A percentile compares a stretch with the other conserved stretches of the same genome.
Evolutionary conservation across 2,113 vertebrate species (phyloP).

Genomic region (Acrocephalus kingi): DNA sequence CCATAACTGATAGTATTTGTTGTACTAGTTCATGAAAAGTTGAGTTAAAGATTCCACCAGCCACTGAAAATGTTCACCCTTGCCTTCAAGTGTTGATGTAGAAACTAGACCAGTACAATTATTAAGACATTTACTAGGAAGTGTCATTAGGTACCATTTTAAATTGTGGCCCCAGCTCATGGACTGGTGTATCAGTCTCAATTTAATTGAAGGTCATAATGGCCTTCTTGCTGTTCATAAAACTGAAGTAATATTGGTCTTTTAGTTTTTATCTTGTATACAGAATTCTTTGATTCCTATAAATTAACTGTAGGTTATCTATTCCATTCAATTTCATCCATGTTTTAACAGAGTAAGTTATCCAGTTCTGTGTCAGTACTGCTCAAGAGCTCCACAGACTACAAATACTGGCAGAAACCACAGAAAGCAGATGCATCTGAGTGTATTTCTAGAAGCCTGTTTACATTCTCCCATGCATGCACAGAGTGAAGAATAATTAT

Average conservation of each 20-base stretch:
- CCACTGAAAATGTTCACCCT: conserved; percentile 40
- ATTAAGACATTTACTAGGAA: conserved; percentile 61
- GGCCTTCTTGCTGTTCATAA: neutral
- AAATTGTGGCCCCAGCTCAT: neutral
- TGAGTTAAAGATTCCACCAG: conserved; percentile 35
- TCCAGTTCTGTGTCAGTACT: neutral
- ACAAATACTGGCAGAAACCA: conserved; percentile 6
- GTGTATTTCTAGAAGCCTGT: conserved; percentile 64
- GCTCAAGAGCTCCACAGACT: neutral
- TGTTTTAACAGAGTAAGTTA: neutral
- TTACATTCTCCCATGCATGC: conserved; percentile 46
- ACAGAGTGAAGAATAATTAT: conserved; percentile 49
- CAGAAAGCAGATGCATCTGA: neutral
- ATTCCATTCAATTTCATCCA: neutral
- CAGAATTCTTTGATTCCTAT: neutral
- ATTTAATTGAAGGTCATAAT: neutral
- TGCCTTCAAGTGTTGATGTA: conserved; percentile 17
- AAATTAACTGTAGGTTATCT: neutral
- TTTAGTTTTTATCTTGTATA: neutral
- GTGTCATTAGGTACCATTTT: neutral
- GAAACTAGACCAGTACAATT: conserved; percentile 72
- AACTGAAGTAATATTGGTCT: neutral
- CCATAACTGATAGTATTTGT: conserved; percentile 24
- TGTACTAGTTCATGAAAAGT: conserved; percentile 15
- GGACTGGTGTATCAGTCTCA: neutral